These are phyloP conservation scores for Macaria liturata DNA, from an alignment of 2,888 invertebrate genomes.

Conservation along the genomic window DNA sequence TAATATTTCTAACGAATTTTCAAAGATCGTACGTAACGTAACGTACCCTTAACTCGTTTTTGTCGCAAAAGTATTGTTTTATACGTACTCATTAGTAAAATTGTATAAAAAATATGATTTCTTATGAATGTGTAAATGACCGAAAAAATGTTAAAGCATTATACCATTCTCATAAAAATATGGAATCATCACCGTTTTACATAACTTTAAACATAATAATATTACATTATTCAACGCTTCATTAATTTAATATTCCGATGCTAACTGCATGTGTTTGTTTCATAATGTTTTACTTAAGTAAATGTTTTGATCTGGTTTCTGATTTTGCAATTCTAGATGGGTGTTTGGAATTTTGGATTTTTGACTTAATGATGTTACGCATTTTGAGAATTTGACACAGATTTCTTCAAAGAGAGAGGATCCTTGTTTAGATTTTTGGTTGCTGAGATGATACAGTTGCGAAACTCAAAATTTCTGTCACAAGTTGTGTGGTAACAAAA, in stretches of 20 bases:
- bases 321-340: slow-evolving; percentile 22
- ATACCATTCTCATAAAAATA: slow-evolving; percentile 1
- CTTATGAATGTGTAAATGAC: neutral
- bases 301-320: slow-evolving; percentile 30
- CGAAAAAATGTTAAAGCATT: neutral
- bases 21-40: too few relatives aligned
- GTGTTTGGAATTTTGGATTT: slow-evolving; percentile 23
- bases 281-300: slow-evolving; percentile 25
- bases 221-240: slow-evolving; percentile 21
- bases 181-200: slow-evolving; percentile 6
- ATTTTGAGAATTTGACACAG: slow-evolving; percentile 18
- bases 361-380: slow-evolving; percentile 26
- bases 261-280: slow-evolving; percentile 20
- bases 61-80: too few relatives aligned
- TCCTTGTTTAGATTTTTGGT: slow-evolving; percentile 8
- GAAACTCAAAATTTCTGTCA: neutral
- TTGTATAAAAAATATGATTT: too few relatives aligned
- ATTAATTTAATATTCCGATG: slow-evolving; percentile 22
- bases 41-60: too few relatives aligned
- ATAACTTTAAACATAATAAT: slow-evolving; percentile 7
- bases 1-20: too few relatives aligned
- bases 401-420: slow-evolving; percentile 19
- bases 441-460: slow-evolving; percentile 2
- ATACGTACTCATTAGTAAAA: too few relatives aligned
- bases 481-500: too few relatives aligned